phyloP scores from a whole-genome alignment of 2,888 invertebrate genomes.

The Torymus auratus region DNA sequence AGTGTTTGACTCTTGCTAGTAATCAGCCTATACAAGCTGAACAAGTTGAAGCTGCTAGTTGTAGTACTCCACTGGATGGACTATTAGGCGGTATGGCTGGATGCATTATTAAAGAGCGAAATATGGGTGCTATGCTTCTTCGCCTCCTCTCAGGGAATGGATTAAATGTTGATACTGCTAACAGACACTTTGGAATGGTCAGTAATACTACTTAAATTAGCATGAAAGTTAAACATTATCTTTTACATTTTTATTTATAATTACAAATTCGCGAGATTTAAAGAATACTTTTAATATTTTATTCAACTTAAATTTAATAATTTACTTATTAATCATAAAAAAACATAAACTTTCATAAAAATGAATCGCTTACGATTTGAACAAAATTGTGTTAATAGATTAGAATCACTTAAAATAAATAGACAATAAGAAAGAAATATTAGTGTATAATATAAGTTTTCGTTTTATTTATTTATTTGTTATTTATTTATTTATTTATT shows the following conservation, averaged over 20 bases:
- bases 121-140: slow-evolving; percentile 83
- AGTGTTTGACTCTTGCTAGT: slow-evolving; percentile 85
- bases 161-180: slow-evolving; percentile 76
- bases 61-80: slow-evolving; percentile 69
- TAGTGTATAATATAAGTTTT: too few species aligned
- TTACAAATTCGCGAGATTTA: too few species aligned
- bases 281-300: too few species aligned
- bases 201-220: slow-evolving; percentile 33
- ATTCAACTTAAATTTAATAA: too few species aligned
- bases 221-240: background rate
- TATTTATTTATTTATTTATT: too few species aligned
- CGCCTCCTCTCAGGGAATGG: slow-evolving; percentile 84
- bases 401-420: too few species aligned
- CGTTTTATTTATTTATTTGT: too few species aligned
- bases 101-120: slow-evolving; percentile 82
- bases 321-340: too few species aligned
- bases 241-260: background rate
- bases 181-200: slow-evolving; percentile 79
- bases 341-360: too few species aligned
- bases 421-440: too few species aligned
- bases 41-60: slow-evolving; percentile 67
- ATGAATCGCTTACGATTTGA: too few species aligned
- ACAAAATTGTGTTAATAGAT: too few species aligned
- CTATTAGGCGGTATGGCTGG: slow-evolving; percentile 80
- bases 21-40: slow-evolving; percentile 78